A percentile compares a stretch with the other conserved stretches of the same genome.
Evolutionary conservation across 2,888 invertebrate genomes (phyloP).

Genomic region (Synanthedon formicaeformis): DNA sequence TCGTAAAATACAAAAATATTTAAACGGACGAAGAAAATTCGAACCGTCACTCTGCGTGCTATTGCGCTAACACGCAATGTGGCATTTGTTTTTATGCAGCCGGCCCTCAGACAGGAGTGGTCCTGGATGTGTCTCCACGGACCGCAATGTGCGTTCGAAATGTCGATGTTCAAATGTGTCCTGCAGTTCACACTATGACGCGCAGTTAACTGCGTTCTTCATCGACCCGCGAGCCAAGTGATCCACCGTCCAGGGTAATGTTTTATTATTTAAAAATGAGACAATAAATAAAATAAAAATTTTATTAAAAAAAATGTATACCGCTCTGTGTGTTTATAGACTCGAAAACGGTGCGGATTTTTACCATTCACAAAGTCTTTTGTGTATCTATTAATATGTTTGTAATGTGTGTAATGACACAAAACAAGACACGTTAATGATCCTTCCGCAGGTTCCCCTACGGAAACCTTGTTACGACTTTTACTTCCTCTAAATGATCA

Average conservation of each 20-base stretch:
- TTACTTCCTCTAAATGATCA: constrained; percentile 18
- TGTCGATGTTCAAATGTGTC: neutral
- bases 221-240: neutral
- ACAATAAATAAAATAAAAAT: no score
- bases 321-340: no score
- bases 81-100: neutral
- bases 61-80: neutral
- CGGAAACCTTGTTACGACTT: no score
- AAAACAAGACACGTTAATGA: no score
- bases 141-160: neutral
- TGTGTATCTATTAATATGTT: no score
- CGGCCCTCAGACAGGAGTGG: neutral
- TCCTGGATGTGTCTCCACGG: neutral
- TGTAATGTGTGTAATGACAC: no score
- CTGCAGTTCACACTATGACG: neutral
- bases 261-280: neutral
- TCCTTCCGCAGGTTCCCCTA: no score
- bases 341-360: no score
- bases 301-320: no score
- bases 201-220: neutral
- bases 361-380: no score
- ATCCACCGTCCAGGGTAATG: neutral
- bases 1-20: no score
- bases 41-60: neutral
- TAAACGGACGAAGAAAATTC: neutral